These are phyloP conservation scores for Spilosoma lubricipeda DNA, from an alignment of 2,888 invertebrate genomes.

Conservation along the genomic window DNA sequence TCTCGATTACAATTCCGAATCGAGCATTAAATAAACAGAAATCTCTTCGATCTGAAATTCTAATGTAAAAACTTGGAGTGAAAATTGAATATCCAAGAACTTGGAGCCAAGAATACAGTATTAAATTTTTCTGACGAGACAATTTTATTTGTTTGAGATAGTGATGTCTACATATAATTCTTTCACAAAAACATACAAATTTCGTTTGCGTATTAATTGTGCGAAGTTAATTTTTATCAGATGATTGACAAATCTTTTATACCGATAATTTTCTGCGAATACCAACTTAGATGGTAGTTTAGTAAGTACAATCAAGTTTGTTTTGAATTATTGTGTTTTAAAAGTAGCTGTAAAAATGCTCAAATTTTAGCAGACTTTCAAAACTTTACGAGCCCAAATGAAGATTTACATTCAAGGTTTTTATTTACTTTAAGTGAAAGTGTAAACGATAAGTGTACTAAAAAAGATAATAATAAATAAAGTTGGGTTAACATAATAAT, in stretches of 20 bases:
- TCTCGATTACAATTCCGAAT: conserved; percentile 57
- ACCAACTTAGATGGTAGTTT: too few species aligned
- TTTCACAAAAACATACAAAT: not conserved
- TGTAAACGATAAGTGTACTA: too few species aligned
- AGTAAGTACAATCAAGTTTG: too few species aligned
- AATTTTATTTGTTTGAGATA: conserved; percentile 6
- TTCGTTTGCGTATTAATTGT: not conserved
- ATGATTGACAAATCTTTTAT: not conserved
- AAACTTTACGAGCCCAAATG: too few species aligned
- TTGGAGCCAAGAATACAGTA: conserved; percentile 49
- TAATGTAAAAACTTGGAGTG: conserved; percentile 68
- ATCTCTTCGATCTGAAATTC: conserved; percentile 68
- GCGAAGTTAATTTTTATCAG: not conserved
- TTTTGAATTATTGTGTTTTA: not conserved
- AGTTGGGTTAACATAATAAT: too few species aligned
- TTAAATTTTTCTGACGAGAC: conserved; percentile 17
- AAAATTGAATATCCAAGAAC: conserved; percentile 56
- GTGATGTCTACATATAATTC: not conserved
- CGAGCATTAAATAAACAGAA: conserved; percentile 65
- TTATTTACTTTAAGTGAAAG: too few species aligned
- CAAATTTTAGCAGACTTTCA: too few species aligned
- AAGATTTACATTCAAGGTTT: too few species aligned
- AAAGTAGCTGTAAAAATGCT: too few species aligned
- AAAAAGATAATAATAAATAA: too few species aligned
- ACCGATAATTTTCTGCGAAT: not conserved